phyloP scores from a whole-genome alignment of 1,140 invertebrate species.

The Zaprionus inermis region DNA sequence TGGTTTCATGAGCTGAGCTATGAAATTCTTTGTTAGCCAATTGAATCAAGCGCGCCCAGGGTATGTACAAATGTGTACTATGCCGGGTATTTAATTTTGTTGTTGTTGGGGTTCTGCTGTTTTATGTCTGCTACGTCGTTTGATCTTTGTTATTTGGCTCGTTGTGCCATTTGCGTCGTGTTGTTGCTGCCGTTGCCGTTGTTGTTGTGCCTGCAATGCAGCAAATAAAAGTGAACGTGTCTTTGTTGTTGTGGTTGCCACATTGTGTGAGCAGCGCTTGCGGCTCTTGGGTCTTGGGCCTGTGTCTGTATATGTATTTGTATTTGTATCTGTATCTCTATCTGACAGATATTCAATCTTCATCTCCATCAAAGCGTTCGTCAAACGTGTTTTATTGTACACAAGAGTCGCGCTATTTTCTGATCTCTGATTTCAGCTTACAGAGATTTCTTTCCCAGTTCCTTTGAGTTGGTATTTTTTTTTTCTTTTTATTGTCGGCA shows the following conservation, averaged over 20 bases:
- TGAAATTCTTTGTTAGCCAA: neutral
- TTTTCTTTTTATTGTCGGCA: constrained; percentile 39
- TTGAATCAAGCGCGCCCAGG: constrained; percentile 3
- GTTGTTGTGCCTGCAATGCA: constrained; percentile 61
- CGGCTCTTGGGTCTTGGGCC: constrained; percentile 19
- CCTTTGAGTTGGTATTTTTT: constrained; percentile 33
- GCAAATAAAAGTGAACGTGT: constrained; percentile 74
- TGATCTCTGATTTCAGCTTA: constrained; percentile 27
- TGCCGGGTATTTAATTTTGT: neutral
- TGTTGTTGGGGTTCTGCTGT: constrained; percentile 14
- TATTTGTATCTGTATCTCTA: constrained; percentile 29
- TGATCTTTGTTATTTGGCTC: constrained; percentile 73
- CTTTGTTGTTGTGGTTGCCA: constrained; percentile 41
- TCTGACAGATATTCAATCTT: constrained; percentile 79
- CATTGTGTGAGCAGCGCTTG: constrained; percentile 26
- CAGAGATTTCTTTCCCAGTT: constrained; percentile 46
- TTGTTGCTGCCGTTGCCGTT: constrained; percentile 20
- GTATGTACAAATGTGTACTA: neutral
- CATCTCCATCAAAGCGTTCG: constrained; percentile 75
- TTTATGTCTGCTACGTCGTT: constrained; percentile 36
- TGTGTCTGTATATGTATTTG: constrained; percentile 1
- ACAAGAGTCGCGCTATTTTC: constrained; percentile 63
- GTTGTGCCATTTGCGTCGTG: constrained; percentile 54
- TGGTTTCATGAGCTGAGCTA: neutral
- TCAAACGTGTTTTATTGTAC: constrained; percentile 77